A percentile compares a stretch with the other conserved stretches of the same genome.
These are phyloP conservation scores for Menidia beryllina DNA, from an alignment of 2,113 vertebrate genomes.

Conservation along the genomic window DNA sequence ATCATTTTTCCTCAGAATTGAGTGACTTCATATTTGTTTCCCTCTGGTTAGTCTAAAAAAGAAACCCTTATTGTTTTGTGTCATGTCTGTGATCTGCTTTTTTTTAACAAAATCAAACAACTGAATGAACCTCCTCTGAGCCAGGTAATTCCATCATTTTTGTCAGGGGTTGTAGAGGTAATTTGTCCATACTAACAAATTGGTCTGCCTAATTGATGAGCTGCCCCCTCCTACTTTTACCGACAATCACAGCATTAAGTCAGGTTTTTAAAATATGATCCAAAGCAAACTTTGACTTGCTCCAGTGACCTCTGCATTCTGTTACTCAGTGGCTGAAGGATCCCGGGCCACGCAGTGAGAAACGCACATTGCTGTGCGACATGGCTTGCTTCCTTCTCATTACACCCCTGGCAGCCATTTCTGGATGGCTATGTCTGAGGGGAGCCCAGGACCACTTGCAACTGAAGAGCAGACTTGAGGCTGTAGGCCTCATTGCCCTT, in stretches of 20 bases:
- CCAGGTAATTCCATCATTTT: too few relatives aligned
- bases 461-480: slow-evolving; percentile 95
- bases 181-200: not conserved
- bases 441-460: slow-evolving; percentile 97
- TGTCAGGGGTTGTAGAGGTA: too few relatives aligned
- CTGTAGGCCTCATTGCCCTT: slow-evolving; percentile 94
- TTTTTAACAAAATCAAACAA: too few relatives aligned
- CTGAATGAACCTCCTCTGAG: too few relatives aligned
- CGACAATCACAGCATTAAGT: not conserved
- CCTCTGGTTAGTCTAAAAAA: too few relatives aligned
- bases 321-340: slow-evolving; percentile 92
- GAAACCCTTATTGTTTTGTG: too few relatives aligned
- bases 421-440: slow-evolving; percentile 95
- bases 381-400: slow-evolving; percentile 99
- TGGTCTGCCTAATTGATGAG: slow-evolving; percentile 1
- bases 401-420: slow-evolving; percentile 94
- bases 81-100: too few relatives aligned
- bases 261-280: not conserved
- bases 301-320: not conserved
- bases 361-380: slow-evolving; percentile 95
- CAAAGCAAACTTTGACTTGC: not conserved
- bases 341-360: slow-evolving; percentile 94
- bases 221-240: not conserved
- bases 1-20: too few relatives aligned
- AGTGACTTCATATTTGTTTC: too few relatives aligned